Conservation (phyloP, 2,888 invertebrate species). For the Abrostola tripartita region DNA sequence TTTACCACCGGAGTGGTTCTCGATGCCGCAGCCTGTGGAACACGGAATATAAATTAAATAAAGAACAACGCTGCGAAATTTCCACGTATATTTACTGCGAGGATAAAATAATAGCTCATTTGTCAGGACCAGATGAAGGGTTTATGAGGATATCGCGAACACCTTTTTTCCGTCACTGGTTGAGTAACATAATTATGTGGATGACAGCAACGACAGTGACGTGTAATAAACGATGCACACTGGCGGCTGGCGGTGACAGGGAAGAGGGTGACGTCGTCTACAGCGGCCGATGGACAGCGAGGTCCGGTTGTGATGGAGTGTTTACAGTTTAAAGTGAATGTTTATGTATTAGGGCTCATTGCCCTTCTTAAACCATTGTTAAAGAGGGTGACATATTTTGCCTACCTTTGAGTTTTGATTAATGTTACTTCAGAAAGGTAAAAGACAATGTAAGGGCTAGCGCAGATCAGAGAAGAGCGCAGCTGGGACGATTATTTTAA, state of each 20-base stretch:
- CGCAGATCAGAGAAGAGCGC: too few species aligned
- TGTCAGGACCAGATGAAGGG: conserved; percentile 47
- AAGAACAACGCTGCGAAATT: conserved; percentile 31
- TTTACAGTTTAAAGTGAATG: neutral
- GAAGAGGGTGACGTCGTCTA: neutral
- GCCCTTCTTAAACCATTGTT: too few species aligned
- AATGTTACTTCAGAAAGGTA: too few species aligned
- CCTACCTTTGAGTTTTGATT: too few species aligned
- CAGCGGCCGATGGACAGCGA: neutral
- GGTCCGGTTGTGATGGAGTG: neutral
- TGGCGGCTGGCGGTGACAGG: neutral
- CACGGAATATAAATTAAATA: conserved; percentile 37
- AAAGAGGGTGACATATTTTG: too few species aligned
- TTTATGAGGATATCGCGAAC: conserved; percentile 35
- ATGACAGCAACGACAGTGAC: conserved; percentile 7
- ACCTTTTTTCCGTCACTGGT: conserved; percentile 42
- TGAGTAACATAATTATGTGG: conserved; percentile 30
- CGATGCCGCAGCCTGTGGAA: conserved; percentile 13
- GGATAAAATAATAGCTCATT: conserved; percentile 54
- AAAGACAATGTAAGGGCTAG: too few species aligned
- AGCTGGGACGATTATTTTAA: too few species aligned
- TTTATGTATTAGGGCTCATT: neutral
- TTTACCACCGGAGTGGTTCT: conserved; percentile 6
- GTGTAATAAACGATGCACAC: conserved; percentile 9
- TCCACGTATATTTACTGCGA: conserved; percentile 39